Base-by-base conservation (phyloP, 2,888 invertebrate species). In the Stratiomys singularior region DNA sequence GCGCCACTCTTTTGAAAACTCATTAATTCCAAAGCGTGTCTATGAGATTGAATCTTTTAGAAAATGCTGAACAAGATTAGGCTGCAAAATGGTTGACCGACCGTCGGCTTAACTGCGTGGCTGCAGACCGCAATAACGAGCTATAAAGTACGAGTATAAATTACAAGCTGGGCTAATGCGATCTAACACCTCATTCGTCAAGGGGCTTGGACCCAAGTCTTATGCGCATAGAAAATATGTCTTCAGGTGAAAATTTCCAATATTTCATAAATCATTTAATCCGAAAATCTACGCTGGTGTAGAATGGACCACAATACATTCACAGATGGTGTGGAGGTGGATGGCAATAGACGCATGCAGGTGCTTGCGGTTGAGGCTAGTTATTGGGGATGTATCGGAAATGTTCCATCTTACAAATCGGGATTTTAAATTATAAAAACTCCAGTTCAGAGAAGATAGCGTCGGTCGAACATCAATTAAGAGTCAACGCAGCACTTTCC, bases 11-110 rank as follows among this genome's bases (percentile, higher is more conserved):
- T 52, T 52, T 52, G 15, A 18, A 52, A 52, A 52, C 58, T 13
- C 58, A 60, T 60, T 60, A 60, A 60, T 25, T 60, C 58, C 23
- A 21, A 60, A 60, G 18, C 23, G 13, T 60, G 23, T 60, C 58
- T 60, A 13, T 25, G 7, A 1, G 23, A 18, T 25, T 25, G 4
- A 23, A 60, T 60, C 58, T 60, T 30, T 9, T 64, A 13, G 28
- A 64, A 64, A 64, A 64, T 64, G 64, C 30, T 64, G 28, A 64
- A 64, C 64, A 64, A 28, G 64, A 64, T 60, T 23, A 60, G 37
- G 9, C 52, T 52, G 4, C 15, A 13, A 52, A 52, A 52, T 52
- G 37, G 3, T 37, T 37, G 9, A 37, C 37, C 37, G 37, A 37
- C 3, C 37, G 37, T 37, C 37, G 37, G 9, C 37, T 37, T 52